Evolutionary conservation across 2,888 invertebrate species (phyloP).

Genomic region (Pherbina coryleti): DNA sequence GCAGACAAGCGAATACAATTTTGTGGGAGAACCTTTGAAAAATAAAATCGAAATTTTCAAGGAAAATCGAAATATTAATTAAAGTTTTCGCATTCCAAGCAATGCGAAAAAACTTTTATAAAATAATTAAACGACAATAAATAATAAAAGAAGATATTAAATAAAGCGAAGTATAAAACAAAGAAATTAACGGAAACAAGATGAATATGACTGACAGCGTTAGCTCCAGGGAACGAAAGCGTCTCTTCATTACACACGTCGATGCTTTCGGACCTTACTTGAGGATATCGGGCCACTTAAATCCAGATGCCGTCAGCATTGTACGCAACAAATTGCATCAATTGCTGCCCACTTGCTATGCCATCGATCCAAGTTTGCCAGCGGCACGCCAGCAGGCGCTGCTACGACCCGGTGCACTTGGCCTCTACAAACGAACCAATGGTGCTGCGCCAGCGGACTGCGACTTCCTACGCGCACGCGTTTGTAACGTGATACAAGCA

Average conservation of each 20-base stretch:
- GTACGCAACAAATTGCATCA: conserved; percentile 61
- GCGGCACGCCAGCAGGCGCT: conserved; percentile 58
- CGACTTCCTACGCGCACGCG: conserved; percentile 69
- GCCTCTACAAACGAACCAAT: conserved; percentile 68
- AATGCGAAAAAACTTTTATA: conserved; percentile 44
- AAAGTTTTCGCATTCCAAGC: conserved; percentile 43
- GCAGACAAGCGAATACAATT: neutral
- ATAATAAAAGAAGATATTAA: conserved; percentile 16
- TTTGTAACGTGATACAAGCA: conserved; percentile 50
- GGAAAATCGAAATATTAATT: conserved; percentile 11
- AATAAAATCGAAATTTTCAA: conserved; percentile 31
- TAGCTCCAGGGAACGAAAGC: conserved; percentile 21
- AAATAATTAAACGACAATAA: conserved; percentile 17
- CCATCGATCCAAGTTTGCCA: conserved; percentile 59
- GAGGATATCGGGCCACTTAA: conserved; percentile 78
- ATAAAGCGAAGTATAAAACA: neutral
- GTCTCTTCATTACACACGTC: conserved; percentile 72
- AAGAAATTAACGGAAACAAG: conserved; percentile 1
- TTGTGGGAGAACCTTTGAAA: neutral
- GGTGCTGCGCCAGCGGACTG: conserved; percentile 58
- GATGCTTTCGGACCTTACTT: conserved; percentile 79
- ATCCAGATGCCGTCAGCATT: conserved; percentile 60
- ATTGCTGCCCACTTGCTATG: conserved; percentile 60
- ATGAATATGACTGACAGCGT: conserved; percentile 26
- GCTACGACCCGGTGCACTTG: conserved; percentile 57